Evolutionary conservation across 2,888 invertebrate species (phyloP).

Genomic region (Dyspetes luteomarginatus): DNA sequence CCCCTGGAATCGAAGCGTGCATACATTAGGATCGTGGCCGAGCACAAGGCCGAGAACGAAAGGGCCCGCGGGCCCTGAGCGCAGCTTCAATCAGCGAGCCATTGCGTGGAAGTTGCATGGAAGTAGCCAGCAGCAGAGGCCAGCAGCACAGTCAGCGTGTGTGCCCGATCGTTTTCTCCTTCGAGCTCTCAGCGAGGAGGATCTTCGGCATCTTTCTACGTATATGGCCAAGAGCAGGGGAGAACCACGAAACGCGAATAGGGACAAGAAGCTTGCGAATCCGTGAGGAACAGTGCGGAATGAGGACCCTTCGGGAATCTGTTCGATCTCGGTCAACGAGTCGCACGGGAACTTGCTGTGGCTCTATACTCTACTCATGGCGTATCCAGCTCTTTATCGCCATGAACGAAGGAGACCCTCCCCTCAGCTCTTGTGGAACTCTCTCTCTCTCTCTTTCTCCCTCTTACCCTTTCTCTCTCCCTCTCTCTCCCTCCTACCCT

Average conservation of each 20-base stretch:
- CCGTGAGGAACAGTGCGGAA: conserved; percentile 35
- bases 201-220: conserved; percentile 70
- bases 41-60: conserved; percentile 29
- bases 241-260: conserved; percentile 55
- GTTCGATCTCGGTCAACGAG: conserved; percentile 62
- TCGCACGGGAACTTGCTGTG: conserved; percentile 56
- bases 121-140: too few species aligned
- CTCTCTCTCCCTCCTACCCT: background rate
- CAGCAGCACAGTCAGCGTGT: conserved; percentile 48
- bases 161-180: conserved; percentile 57
- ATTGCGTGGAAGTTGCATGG: conserved; percentile 56
- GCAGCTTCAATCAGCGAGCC: conserved; percentile 68
- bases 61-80: conserved; percentile 32
- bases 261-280: conserved; percentile 48
- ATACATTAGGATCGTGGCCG: conserved; percentile 76
- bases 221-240: background rate
- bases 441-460: conserved; percentile 3
- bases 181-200: conserved; percentile 60
- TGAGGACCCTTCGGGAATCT: conserved; percentile 56
- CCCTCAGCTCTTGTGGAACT: conserved; percentile 28
- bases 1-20: conserved; percentile 78
- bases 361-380: conserved; percentile 39
- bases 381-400: conserved; percentile 61
- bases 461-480: background rate
- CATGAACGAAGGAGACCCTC: conserved; percentile 30